These are phyloP conservation scores for Chrysogorgia sp. DNA, from an alignment of 92 coral and sea anemone species.

Conservation along the genomic window DNA sequence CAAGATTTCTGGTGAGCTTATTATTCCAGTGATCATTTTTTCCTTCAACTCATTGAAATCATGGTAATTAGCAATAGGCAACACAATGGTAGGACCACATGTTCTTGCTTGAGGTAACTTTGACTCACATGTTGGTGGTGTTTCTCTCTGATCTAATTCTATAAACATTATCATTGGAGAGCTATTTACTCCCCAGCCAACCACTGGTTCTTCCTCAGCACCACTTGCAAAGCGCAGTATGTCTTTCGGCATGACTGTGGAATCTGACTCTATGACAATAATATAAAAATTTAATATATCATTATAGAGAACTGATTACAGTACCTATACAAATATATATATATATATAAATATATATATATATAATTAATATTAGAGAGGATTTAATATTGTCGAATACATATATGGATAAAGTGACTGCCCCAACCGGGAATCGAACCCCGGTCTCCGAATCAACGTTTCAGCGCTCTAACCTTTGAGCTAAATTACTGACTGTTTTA, in stretches of 20 bases:
- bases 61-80: slow-evolving; percentile 18
- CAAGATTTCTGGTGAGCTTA: background rate
- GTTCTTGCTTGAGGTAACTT: slow-evolving; percentile 45
- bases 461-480: too few species aligned
- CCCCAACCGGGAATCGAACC: too few species aligned
- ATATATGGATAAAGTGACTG: too few species aligned
- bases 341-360: too few species aligned
- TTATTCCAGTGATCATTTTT: slow-evolving; percentile 19
- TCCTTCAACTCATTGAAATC: slow-evolving; percentile 37
- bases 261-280: slow-evolving; percentile 17
- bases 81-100: slow-evolving; percentile 40
- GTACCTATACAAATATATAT: too few species aligned
- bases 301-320: background rate
- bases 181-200: slow-evolving; percentile 25
- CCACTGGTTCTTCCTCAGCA: slow-evolving; percentile 28
- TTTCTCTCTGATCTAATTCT: background rate
- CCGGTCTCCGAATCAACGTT: too few species aligned
- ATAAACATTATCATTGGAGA: slow-evolving; percentile 36
- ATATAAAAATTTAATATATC: background rate
- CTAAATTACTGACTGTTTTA: too few species aligned
- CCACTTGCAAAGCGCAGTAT: slow-evolving; percentile 38
- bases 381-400: too few species aligned
- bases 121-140: background rate
- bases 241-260: slow-evolving; percentile 37
- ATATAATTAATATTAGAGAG: too few species aligned